Percentiles rank a stretch among this genome's conserved stretches.
These are phyloP conservation scores for Pseudopodoces humilis DNA, from an alignment of 2,113 vertebrate species.

Conservation along the genomic window DNA sequence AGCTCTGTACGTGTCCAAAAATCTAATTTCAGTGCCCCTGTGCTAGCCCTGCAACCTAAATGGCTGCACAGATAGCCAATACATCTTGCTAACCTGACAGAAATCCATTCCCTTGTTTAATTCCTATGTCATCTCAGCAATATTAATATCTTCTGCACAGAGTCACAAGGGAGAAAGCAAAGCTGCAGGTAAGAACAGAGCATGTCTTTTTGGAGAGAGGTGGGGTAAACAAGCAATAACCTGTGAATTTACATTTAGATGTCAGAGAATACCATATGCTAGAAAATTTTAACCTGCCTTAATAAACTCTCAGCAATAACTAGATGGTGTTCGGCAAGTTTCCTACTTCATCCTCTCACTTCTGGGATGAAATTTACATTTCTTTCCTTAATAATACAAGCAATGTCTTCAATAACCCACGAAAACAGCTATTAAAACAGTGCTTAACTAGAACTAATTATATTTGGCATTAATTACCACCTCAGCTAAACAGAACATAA, in stretches of 20 bases:
- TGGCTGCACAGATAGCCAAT: background rate
- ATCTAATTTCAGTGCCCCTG: background rate
- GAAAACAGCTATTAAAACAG: background rate
- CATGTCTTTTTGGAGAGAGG: background rate
- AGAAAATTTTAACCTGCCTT: background rate
- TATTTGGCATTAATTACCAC: background rate
- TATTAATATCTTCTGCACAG: slow-evolving; percentile 3
- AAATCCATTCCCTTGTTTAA: slow-evolving; percentile 52
- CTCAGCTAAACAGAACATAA: background rate
- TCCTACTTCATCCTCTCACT: background rate
- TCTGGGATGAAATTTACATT: background rate
- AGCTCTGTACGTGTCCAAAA: background rate
- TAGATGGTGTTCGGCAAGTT: background rate
- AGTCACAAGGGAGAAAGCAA: background rate
- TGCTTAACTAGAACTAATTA: background rate
- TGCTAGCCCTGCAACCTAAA: slow-evolving; percentile 21
- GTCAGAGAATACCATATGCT: background rate
- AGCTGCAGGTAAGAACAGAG: background rate
- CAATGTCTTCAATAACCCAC: background rate
- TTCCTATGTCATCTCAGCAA: background rate
- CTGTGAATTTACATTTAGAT: background rate
- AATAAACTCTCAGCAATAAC: background rate
- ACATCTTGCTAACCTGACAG: slow-evolving; percentile 10
- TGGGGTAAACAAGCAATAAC: background rate
- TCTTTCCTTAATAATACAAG: background rate